Evolutionary conservation across 2,113 vertebrate species (phyloP).

Genomic region (Gobio gobio): DNA sequence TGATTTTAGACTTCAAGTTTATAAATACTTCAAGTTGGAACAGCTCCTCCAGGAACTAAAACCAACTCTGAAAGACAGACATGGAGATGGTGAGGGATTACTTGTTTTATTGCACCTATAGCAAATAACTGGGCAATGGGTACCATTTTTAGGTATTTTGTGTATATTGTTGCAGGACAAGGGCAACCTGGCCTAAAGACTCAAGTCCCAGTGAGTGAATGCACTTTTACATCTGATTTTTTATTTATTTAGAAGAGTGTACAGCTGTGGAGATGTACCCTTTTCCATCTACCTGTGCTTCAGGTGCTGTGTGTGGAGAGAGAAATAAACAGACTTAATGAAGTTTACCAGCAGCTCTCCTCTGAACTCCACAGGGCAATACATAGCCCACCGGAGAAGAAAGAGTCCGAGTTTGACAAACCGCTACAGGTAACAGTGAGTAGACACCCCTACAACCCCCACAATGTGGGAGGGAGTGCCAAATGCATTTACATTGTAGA

Average conservation of each 20-base stretch:
- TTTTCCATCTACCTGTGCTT: constrained; percentile 4
- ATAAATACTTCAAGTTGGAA: constrained; percentile 73
- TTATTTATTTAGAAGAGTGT: background rate
- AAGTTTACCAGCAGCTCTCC: constrained; percentile 75
- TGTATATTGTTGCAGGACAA: constrained; percentile 58
- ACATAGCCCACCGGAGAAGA: constrained; percentile 48
- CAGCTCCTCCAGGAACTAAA: constrained; percentile 69
- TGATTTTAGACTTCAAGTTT: constrained; percentile 72
- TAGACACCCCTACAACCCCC: background rate
- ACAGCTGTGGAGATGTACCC: background rate
- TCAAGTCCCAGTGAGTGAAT: constrained; percentile 58
- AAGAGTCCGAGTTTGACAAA: constrained; percentile 47
- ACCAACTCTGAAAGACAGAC: constrained; percentile 24
- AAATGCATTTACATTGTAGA: background rate
- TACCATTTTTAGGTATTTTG: background rate
- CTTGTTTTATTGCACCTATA: background rate
- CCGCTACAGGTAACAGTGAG: constrained; percentile 60
- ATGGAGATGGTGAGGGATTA: constrained; percentile 44
- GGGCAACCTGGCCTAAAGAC: constrained; percentile 56
- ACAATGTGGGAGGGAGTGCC: background rate
- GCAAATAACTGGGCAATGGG: background rate
- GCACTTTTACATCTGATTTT: background rate
- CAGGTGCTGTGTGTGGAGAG: constrained; percentile 72
- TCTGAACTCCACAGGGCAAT: constrained; percentile 62
- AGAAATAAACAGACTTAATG: constrained; percentile 73